These are phyloP conservation scores for Macaca nemestrina DNA, from an alignment of 2,113 vertebrate genomes.

Conservation along the genomic window DNA sequence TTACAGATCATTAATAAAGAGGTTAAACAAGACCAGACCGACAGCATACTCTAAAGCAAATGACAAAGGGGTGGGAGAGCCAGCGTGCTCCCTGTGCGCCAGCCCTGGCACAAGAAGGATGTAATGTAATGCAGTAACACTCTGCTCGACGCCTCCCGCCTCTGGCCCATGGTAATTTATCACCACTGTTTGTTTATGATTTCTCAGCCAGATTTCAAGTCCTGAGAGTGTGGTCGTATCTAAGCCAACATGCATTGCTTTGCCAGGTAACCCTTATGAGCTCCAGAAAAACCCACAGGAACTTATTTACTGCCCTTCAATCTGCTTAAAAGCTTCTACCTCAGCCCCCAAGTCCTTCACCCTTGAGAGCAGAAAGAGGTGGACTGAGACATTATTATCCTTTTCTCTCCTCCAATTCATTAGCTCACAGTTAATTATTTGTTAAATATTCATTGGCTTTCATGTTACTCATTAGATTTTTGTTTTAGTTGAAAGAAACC, in stretches of 20 bases:
- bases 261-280: conserved; percentile 45
- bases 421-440: background rate
- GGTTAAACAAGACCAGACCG: conserved; percentile 69
- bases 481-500: conserved; percentile 27
- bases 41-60: conserved; percentile 15
- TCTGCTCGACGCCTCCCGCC: background rate
- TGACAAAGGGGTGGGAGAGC: conserved; percentile 17
- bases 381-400: background rate
- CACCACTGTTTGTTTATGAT: conserved; percentile 58
- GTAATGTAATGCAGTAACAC: background rate
- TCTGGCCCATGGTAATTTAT: conserved; percentile 10
- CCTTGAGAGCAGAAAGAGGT: background rate
- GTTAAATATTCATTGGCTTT: background rate
- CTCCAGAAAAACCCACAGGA: conserved; percentile 10
- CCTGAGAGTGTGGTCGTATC: conserved; percentile 28
- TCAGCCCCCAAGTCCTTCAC: background rate
- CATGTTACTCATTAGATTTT: background rate
- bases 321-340: background rate
- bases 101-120: conserved; percentile 33
- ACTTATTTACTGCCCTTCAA: background rate
- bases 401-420: background rate
- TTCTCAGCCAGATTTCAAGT: conserved; percentile 52
- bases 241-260: conserved; percentile 11
- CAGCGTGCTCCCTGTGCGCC: background rate
- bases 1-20: conserved; percentile 74